These are phyloP conservation scores for Drosophila melanogaster DNA, from an alignment of 1,140 invertebrate species.

Conservation along the genomic window DNA sequence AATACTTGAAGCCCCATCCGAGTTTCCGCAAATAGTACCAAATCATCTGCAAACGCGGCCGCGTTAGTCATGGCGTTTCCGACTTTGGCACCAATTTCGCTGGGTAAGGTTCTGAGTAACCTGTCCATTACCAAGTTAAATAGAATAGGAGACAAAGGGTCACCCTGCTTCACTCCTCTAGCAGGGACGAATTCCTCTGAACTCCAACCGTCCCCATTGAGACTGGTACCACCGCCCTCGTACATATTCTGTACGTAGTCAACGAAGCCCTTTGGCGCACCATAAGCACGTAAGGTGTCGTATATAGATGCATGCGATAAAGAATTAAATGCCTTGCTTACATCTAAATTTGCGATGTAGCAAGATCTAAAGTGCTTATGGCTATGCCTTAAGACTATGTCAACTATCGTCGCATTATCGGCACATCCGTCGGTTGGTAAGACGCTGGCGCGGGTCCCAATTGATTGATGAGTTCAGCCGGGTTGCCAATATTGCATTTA, in stretches of 20 bases:
- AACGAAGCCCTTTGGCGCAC: not conserved
- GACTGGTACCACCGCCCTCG: too few relatives aligned
- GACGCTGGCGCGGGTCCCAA: too few relatives aligned
- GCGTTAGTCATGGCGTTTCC: conserved; percentile 23
- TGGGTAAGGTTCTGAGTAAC: not conserved
- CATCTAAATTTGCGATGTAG: conserved; percentile 26
- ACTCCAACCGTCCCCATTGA: not conserved
- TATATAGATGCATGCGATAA: not conserved
- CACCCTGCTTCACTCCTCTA: conserved; percentile 28
- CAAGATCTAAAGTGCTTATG: conserved; percentile 16
- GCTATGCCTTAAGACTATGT: conserved; percentile 29
- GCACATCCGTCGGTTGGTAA: conserved; percentile 34
- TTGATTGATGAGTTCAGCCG: conserved; percentile 16
- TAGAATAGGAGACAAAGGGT: conserved; percentile 17
- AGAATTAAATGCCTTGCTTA: conserved; percentile 25
- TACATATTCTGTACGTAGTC: too few relatives aligned
- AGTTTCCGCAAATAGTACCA: too few relatives aligned
- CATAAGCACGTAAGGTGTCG: conserved; percentile 1
- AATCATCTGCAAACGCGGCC: not conserved
- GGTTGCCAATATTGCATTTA: conserved; percentile 28
- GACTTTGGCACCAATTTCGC: conserved; percentile 1
- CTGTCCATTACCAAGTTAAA: conserved; percentile 12
- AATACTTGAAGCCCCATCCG: too few relatives aligned
- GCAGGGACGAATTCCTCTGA: conserved; percentile 18
- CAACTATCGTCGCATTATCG: conserved; percentile 19